Conservation (phyloP, 2,888 invertebrate genomes). For the Altica lythri region DNA sequence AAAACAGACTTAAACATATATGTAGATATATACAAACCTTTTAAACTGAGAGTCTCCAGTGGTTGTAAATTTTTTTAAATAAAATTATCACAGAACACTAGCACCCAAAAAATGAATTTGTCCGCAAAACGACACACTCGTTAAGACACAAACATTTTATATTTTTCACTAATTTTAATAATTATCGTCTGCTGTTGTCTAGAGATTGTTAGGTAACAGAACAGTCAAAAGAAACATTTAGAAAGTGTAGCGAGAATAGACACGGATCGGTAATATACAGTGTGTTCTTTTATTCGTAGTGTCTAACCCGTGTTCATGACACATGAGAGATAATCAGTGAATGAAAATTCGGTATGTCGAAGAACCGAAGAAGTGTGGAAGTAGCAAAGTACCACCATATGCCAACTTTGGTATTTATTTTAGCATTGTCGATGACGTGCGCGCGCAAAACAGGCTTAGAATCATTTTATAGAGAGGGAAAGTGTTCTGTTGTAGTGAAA, state of each 20-base stretch:
- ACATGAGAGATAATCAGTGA: conserved; percentile 25
- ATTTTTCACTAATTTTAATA: conserved; percentile 14
- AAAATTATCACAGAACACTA: conserved; percentile 35
- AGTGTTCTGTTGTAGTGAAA: conserved; percentile 36
- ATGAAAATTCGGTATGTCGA: conserved; percentile 27
- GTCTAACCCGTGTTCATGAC: conserved; percentile 30
- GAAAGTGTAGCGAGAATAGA: conserved; percentile 31
- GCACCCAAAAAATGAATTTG: conserved; percentile 26
- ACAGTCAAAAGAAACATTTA: conserved; percentile 34
- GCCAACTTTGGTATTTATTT: conserved; percentile 39
- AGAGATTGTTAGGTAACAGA: conserved; percentile 32
- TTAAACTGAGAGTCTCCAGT: conserved; percentile 21
- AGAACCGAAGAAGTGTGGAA: conserved; percentile 5
- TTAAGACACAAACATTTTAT: conserved; percentile 23
- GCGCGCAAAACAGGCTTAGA: conserved; percentile 31
- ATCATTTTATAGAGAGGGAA: conserved; percentile 38
- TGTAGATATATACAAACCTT: conserved; percentile 26
- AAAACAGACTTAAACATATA: conserved; percentile 1
- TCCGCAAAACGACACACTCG: conserved; percentile 28
- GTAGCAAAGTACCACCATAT: conserved; percentile 33
- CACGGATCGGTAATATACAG: conserved; percentile 11
- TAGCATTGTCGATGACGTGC: conserved; percentile 34
- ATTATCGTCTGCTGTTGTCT: conserved; percentile 2
- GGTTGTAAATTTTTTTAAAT: conserved; percentile 16
- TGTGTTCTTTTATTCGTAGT: conserved; percentile 8